A percentile compares a stretch with the other conserved stretches of the same genome.
Evolutionary conservation across 2,797 vertebrate genomes (phyloP).

Genomic region (Staurois parvus): DNA sequence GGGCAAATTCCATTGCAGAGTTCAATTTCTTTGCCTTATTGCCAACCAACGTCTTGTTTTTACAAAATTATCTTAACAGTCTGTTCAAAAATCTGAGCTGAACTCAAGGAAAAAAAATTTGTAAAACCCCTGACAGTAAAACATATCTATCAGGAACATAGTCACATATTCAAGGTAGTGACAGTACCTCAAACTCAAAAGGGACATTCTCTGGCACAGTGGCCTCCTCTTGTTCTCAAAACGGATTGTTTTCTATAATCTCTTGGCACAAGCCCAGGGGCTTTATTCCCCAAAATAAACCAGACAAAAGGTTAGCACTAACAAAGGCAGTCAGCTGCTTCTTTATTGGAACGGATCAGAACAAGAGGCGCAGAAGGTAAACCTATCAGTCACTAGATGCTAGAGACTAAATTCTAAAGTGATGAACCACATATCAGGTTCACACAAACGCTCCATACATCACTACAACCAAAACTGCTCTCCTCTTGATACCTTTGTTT

Average conservation of each 20-base stretch:
- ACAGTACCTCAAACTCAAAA: constrained; percentile 72
- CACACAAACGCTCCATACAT: background rate
- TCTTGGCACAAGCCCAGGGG: constrained; percentile 78
- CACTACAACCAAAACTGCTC: background rate
- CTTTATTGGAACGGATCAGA: constrained; percentile 77
- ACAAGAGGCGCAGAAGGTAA: constrained; percentile 33
- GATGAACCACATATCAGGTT: constrained; percentile 9
- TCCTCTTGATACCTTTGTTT: too few relatives aligned
- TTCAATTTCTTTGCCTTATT: too few relatives aligned
- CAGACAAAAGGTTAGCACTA: constrained; percentile 79
- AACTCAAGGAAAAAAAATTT: too few relatives aligned
- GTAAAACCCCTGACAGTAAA: too few relatives aligned
- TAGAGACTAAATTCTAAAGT: background rate
- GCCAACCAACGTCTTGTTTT: too few relatives aligned
- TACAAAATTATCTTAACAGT: too few relatives aligned
- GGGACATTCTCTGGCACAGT: constrained; percentile 74
- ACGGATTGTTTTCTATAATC: constrained; percentile 78
- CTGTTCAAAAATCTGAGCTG: too few relatives aligned
- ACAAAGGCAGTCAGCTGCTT: constrained; percentile 82
- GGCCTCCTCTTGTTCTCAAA: constrained; percentile 72
- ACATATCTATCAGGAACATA: constrained; percentile 61
- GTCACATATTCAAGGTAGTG: constrained; percentile 69
- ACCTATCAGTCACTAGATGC: constrained; percentile 35
- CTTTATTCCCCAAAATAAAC: constrained; percentile 83
- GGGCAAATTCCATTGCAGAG: too few relatives aligned